Conservation (phyloP, 2,797 vertebrate species). For the Enteromius unitaeniatus region DNA sequence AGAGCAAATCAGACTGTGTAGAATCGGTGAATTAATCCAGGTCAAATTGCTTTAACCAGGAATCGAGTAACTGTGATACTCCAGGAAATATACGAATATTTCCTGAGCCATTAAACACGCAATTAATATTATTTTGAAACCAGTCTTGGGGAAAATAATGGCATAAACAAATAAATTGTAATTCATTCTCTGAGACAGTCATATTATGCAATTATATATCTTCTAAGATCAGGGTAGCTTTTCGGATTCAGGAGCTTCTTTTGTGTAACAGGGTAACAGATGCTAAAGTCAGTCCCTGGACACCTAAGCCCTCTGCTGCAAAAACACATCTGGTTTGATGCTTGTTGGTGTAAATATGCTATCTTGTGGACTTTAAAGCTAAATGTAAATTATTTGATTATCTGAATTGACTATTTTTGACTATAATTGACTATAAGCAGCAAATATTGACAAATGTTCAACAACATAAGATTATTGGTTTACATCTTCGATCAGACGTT, state of each 20-base stretch:
- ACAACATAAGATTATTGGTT: neutral
- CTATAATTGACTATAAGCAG: no score
- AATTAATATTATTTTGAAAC: neutral
- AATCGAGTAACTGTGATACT: neutral
- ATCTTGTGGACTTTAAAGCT: neutral
- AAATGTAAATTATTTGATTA: neutral
- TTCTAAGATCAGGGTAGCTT: neutral
- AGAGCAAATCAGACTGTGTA: neutral
- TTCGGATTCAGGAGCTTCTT: neutral
- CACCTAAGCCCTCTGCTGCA: neutral
- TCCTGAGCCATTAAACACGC: neutral
- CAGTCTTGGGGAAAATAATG: neutral
- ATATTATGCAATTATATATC: neutral
- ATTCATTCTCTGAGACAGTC: neutral
- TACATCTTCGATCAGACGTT: neutral
- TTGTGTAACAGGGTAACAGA: neutral
- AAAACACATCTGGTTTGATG: neutral
- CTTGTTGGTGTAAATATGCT: neutral
- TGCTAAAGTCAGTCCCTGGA: neutral
- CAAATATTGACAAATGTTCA: neutral
- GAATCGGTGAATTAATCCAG: neutral
- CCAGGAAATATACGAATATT: neutral
- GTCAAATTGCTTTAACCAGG: neutral
- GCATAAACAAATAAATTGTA: neutral
- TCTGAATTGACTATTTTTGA: no score